These are phyloP conservation scores for Salarias fasciatus DNA, from an alignment of 2,797 vertebrate species.

Conservation along the genomic window DNA sequence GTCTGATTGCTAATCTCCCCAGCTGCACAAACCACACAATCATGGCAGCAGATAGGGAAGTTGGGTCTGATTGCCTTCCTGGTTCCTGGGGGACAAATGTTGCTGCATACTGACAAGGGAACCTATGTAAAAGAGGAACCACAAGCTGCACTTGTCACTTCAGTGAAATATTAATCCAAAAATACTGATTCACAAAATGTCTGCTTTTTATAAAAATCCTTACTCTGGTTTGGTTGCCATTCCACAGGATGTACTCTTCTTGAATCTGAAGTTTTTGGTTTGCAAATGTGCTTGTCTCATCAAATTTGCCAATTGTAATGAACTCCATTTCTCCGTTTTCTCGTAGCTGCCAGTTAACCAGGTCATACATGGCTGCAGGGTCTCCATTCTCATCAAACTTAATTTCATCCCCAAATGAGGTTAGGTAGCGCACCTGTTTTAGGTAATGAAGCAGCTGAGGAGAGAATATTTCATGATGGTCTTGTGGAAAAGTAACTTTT, in stretches of 20 bases:
- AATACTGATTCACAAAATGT: background rate
- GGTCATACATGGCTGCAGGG: conserved; percentile 82
- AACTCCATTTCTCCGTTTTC: conserved; percentile 70
- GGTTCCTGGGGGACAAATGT: conserved; percentile 81
- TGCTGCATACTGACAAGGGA: conserved; percentile 84
- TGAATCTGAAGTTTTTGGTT: conserved; percentile 76
- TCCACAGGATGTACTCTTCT: conserved; percentile 79
- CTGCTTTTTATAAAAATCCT: conserved; percentile 8
- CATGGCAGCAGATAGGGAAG: conserved; percentile 86
- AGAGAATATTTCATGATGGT: background rate
- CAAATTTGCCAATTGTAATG: conserved; percentile 81
- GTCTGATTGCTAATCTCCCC: conserved; percentile 87
- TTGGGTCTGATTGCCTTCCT: conserved; percentile 82
- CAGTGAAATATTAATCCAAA: background rate
- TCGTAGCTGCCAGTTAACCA: conserved; percentile 83
- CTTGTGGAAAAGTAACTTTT: background rate
- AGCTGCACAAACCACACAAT: conserved; percentile 85
- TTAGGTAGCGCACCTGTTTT: conserved; percentile 75
- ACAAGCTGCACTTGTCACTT: conserved; percentile 36
- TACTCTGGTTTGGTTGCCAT: conserved; percentile 78
- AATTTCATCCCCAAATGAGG: conserved; percentile 78
- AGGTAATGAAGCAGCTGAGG: conserved; percentile 82
- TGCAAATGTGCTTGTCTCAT: conserved; percentile 58
- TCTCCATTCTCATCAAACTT: conserved; percentile 85
- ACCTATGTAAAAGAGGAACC: conserved; percentile 68